These are phyloP conservation scores for Coelogynopora nodosa DNA, from an alignment of 2,888 invertebrate species.

Conservation along the genomic window DNA sequence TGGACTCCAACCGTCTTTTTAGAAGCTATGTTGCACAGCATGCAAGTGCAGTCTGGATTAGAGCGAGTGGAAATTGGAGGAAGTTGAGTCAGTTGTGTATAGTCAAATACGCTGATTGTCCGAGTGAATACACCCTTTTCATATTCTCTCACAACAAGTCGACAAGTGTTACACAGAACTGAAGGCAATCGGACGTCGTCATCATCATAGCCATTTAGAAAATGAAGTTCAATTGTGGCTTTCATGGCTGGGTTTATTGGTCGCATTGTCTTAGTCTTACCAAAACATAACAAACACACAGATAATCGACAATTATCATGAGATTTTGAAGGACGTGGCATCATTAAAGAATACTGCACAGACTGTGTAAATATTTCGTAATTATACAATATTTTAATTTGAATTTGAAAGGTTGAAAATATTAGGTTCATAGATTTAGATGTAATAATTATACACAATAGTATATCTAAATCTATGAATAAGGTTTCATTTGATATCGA, in stretches of 20 bases:
- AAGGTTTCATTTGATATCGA: too few relatives aligned
- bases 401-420: too few relatives aligned
- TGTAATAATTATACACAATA: too few relatives aligned
- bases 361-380: too few relatives aligned
- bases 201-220: not conserved
- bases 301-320: not conserved
- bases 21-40: not conserved
- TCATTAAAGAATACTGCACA: too few relatives aligned
- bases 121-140: not conserved
- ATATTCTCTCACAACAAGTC: not conserved
- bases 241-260: not conserved
- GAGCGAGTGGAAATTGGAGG: not conserved
- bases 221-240: not conserved
- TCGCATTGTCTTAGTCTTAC: not conserved
- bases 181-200: not conserved
- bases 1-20: too few relatives aligned
- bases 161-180: not conserved
- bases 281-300: not conserved
- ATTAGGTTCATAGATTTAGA: too few relatives aligned
- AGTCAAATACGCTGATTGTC: not conserved
- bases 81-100: not conserved
- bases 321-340: not conserved
- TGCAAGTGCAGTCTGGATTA: not conserved
- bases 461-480: too few relatives aligned
- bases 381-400: too few relatives aligned